Evolutionary conservation across 1,140 invertebrate genomes (phyloP), one percentile per base, ranked within the genome.

Genomic region (Aphaenogaster rudis): DNA sequence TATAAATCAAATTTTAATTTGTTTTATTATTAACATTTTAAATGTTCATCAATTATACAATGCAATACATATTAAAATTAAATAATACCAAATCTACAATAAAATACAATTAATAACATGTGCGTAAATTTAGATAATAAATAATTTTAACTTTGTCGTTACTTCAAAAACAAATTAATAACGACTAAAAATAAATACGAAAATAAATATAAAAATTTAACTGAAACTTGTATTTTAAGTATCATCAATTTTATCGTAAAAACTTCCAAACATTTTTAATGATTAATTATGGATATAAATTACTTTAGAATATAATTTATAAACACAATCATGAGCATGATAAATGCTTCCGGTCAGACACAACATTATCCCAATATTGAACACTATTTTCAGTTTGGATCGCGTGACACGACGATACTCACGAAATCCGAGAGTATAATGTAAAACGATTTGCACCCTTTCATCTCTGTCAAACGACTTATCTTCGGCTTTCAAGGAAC

Each of bases 211-310:
- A 28, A 28, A 28, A 28, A 28, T 42, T 6, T 42, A 45, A 17
- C 1, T 9, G 8, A 50, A 59, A 45, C 9, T 48, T 50, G 5
- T 69, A 39, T 81, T 21, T 71, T 13, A 42, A 48, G 4, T 1
- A 15, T n/a, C 36, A 28, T 69, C n/a, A 48, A 72, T 52, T 36
- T 50, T 13, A 8, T 72, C 9, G 3, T 59, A 48, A 59, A 59
- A 28, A 13, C 2, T 39, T 6, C 2, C 5, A 3, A 66, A 21
- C 17, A 39, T 36, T 74, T 59, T 48, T n/a, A 57, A 42, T 50
- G 9, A 81, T 74, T 81, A 81, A 71, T 81, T 4, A 15, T 28
- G 2, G 3, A 45, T 57, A 71, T 80, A 64, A 64, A 79, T 64
- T 54, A 33, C 33, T 17, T 17, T 28, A 33, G 3, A 3, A 57